These are phyloP conservation scores for Picus viridis DNA, from an alignment of 2,797 vertebrate genomes.

Conservation along the genomic window DNA sequence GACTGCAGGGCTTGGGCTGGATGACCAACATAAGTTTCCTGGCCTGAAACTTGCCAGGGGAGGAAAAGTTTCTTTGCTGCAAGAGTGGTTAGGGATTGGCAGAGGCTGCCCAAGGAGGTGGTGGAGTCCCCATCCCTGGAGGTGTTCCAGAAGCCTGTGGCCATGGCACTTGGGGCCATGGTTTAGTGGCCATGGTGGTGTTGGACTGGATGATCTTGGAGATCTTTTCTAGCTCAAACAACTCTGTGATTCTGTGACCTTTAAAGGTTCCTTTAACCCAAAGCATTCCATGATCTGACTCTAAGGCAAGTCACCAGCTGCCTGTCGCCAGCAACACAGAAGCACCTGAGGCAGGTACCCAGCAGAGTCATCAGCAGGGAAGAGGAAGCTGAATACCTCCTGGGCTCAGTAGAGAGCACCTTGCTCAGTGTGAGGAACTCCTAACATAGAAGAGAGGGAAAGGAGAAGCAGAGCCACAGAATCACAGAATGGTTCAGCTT, in stretches of 20 bases:
- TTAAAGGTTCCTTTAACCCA: too few relatives aligned
- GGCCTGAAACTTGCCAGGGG: too few relatives aligned
- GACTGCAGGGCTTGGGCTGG: too few relatives aligned
- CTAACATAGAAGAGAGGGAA: fast-evolving
- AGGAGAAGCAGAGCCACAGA: neutral
- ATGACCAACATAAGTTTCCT: too few relatives aligned
- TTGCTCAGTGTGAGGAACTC: neutral
- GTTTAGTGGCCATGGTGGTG: too few relatives aligned
- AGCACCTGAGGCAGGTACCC: neutral
- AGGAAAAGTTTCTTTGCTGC: too few relatives aligned
- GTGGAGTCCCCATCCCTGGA: neutral
- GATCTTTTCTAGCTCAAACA: neutral
- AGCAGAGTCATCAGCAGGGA: neutral
- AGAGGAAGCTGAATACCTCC: neutral
- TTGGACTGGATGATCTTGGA: neutral
- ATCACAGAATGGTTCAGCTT: too few relatives aligned
- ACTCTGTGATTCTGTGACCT: neutral
- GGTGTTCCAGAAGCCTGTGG: neutral
- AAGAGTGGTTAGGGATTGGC: too few relatives aligned
- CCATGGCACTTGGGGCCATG: neutral
- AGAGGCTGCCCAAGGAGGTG: too few relatives aligned
- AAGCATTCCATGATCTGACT: neutral
- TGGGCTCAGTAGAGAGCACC: neutral
- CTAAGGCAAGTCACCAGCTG: neutral
- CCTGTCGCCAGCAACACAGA: fast-evolving